Base-by-base conservation (phyloP, 2,797 vertebrate genomes). In the Lycodopsis pacificus region DNA sequence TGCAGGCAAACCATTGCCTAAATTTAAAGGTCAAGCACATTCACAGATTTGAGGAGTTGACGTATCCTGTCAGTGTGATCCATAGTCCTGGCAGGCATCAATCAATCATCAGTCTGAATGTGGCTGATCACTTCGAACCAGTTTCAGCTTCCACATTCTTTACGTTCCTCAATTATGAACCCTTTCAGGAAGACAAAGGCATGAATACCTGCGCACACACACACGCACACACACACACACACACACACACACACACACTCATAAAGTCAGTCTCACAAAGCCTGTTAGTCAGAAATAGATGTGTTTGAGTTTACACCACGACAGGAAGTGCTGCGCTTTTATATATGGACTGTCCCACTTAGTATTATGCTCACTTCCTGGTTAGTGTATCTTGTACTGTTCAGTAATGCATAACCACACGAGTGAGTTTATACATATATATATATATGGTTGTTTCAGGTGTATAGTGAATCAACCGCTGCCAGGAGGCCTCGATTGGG, bases 101-200 rank as follows among this genome's bases (percentile, higher is more conserved):
- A 83, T 92, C 89, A 91, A 82, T 90, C 89, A 83, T 85, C 73
- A 57, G 74, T 54, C 62, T 81, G 76, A 85, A 89, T 79, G 84
- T 69, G 62, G 82, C 67, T 70, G 76, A 89, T 91, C 81, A 86
- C 73, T 84, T 80, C 25, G 0, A 71, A 76, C 82, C 68, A 44
- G 81, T 80, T 88, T 91, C 80, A 83, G 67, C 62, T 90, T 82
- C 73, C 84, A 88, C 82, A 82, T 90, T 77, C 87, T 87, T 83
- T 36, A 65, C 58, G 42, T 89, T 87, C 63, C 70, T 83, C 64
- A 42, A 27, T 79, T 80, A 77, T 85, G 81, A 89, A 85, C 73
- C 76, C 74, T 22, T 82, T 85, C 65, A 71, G 66, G 62, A 54
- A 25, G 38, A 75, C 76, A 71, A 65, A 11, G 76, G 46, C 66